Evolutionary conservation across 2,113 vertebrate genomes (phyloP).

Genomic region (Platysternon megacephalum): DNA sequence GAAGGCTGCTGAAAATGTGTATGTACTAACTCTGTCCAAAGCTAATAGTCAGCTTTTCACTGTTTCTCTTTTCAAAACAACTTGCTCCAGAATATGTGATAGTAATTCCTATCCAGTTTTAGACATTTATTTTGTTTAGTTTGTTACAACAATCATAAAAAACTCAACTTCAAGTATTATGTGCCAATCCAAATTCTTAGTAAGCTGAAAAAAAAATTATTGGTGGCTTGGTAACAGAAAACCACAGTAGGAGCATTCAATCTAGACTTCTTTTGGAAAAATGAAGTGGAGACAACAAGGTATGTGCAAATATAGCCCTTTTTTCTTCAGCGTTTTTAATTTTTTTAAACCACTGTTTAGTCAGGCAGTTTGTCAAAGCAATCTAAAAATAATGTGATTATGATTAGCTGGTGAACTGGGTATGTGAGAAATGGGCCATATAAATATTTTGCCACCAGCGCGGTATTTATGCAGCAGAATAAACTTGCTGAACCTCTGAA

Average conservation of each 20-base stretch:
- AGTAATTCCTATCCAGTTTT: background rate
- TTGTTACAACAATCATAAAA: background rate
- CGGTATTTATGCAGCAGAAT: background rate
- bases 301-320: background rate
- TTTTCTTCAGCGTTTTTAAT: background rate
- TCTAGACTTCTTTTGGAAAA: background rate
- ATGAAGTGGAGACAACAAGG: background rate
- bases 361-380: conserved; percentile 15
- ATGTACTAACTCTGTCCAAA: background rate
- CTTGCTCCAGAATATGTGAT: background rate
- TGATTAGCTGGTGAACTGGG: conserved; percentile 23
- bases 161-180: background rate
- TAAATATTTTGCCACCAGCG: conserved; percentile 34
- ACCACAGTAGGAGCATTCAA: background rate
- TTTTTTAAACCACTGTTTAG: background rate
- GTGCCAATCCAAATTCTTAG: background rate
- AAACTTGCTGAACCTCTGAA: conserved; percentile 1
- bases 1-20: background rate
- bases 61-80: background rate
- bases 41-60: background rate
- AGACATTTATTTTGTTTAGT: background rate
- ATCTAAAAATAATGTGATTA: background rate
- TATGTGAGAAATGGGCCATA: background rate
- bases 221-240: background rate
- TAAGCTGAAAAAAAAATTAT: background rate